These are phyloP conservation scores for Catocala nupta DNA, from an alignment of 2,888 invertebrate species.

Conservation along the genomic window DNA sequence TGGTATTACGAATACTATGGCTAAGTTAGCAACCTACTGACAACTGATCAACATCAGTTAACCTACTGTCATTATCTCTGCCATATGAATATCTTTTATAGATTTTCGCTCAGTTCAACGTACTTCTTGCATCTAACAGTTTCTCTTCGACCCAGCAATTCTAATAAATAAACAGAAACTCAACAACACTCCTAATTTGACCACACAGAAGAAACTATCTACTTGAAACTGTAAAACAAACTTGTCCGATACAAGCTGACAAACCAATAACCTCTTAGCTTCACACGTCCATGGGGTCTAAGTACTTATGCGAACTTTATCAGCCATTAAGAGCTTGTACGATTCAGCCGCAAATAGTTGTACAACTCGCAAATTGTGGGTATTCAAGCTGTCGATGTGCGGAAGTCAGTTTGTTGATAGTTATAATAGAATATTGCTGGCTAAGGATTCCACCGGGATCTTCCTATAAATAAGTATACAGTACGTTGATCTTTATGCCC, in stretches of 20 bases:
- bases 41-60: no score
- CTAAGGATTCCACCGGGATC: no score
- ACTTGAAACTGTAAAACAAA: neutral
- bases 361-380: slow-evolving; percentile 63
- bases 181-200: slow-evolving; percentile 5
- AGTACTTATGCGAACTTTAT: slow-evolving; percentile 32
- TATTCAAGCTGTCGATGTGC: slow-evolving; percentile 51
- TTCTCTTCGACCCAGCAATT: no score
- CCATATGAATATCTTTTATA: no score
- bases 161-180: no score
- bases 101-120: no score
- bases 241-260: neutral
- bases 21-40: no score
- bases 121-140: no score
- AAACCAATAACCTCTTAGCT: neutral
- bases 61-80: no score
- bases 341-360: slow-evolving; percentile 57
- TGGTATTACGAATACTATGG: no score
- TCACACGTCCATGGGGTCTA: neutral
- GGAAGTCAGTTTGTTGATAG: slow-evolving; percentile 6
- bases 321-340: slow-evolving; percentile 57
- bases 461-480: no score
- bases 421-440: neutral
- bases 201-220: neutral
- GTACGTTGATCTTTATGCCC: no score